Percentiles rank a stretch among this genome's conserved stretches.
Conservation (phyloP, 37 sponge, comb jelly and placozoan species). For the Aphrocallistes beatrix region DNA sequence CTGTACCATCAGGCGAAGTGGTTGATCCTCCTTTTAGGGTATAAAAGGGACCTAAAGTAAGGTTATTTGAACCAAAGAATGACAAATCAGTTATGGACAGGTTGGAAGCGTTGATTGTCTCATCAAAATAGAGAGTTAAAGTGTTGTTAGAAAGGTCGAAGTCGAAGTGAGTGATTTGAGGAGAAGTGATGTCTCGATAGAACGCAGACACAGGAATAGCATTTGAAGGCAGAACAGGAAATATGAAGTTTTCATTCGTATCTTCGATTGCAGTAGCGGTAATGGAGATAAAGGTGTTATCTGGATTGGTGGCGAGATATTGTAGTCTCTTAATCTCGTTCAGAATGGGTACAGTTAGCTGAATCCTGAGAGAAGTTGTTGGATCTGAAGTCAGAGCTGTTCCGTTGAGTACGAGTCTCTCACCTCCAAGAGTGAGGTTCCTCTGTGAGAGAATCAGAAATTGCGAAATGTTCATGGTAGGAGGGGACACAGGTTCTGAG, state of each 20-base stretch:
- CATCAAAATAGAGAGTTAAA: constrained; percentile 55
- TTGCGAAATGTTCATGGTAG: constrained; percentile 41
- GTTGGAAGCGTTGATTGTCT: constrained; percentile 65
- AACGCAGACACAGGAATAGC: constrained; percentile 34
- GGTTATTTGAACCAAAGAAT: constrained; percentile 28
- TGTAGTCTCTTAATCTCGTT: constrained; percentile 64
- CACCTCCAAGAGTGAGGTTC: neutral
- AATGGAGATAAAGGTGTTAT: constrained; percentile 56
- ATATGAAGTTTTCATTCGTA: constrained; percentile 29
- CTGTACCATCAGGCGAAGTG: constrained; percentile 36
- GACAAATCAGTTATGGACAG: constrained; percentile 41
- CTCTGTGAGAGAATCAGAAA: constrained; percentile 30
- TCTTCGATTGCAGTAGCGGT: constrained; percentile 32
- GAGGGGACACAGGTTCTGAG: constrained; percentile 57
- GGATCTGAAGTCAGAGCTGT: neutral
- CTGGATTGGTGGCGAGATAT: constrained; percentile 36
- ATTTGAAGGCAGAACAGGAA: neutral
- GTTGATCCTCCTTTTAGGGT: constrained; percentile 28
- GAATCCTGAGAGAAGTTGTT: constrained; percentile 10
- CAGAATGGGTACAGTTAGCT: constrained; percentile 34
- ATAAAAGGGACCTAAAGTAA: constrained; percentile 29
- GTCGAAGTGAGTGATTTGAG: constrained; percentile 34
- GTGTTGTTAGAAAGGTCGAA: constrained; percentile 62
- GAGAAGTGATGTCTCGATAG: constrained; percentile 25
- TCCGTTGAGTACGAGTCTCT: neutral